A percentile compares a stretch with the other conserved stretches of the same genome.
phyloP scores from a whole-genome alignment of 2,797 vertebrate species.

The Lepilemur ruficaudatus region DNA sequence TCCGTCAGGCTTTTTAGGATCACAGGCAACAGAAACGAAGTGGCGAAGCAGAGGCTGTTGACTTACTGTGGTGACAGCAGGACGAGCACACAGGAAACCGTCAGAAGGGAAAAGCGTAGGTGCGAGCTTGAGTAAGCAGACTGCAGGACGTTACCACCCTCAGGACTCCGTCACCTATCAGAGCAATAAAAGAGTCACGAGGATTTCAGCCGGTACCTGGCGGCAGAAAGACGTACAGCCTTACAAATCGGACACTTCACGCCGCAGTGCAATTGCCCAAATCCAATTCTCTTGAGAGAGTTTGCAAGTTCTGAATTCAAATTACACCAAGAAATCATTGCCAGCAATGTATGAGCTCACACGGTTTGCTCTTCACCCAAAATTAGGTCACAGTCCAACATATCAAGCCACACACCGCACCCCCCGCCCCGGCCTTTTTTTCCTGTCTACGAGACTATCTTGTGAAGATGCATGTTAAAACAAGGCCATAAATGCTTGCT shows the following conservation, averaged over 20 bases:
- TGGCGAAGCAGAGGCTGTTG: background rate
- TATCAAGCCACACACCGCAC: background rate
- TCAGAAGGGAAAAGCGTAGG: background rate
- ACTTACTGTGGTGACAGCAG: background rate
- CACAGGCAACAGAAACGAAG: background rate
- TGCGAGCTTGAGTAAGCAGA: background rate
- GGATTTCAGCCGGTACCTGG: background rate
- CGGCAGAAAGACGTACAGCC: background rate
- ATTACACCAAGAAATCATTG: background rate
- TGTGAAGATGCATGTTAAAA: background rate
- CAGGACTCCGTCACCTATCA: background rate
- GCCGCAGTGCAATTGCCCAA: background rate
- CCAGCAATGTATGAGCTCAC: background rate
- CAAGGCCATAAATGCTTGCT: background rate
- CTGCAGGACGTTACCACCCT: background rate
- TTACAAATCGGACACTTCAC: background rate
- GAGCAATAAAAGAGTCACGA: background rate
- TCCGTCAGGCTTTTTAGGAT: constrained; percentile 25
- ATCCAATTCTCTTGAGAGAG: background rate
- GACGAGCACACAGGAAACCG: constrained; percentile 22
- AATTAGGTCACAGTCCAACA: background rate
- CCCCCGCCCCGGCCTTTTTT: too few species aligned
- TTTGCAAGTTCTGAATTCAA: background rate
- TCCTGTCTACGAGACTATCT: background rate
- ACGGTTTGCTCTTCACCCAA: background rate